Conservation (phyloP, 2,797 vertebrate species). For the Meriones psammophilus region DNA sequence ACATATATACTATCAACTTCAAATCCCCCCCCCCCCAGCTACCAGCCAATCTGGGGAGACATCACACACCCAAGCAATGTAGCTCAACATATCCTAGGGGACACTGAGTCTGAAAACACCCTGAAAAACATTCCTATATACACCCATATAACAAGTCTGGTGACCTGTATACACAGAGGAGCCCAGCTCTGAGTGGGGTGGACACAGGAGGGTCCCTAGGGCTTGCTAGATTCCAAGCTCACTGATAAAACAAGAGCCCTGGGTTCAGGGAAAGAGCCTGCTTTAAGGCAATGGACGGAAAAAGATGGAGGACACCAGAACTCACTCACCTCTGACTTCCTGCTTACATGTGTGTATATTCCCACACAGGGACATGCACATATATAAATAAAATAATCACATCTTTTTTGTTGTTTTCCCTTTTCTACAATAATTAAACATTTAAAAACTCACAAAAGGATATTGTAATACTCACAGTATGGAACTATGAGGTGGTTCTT, state of each 20-base stretch:
- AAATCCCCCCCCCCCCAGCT: not conserved
- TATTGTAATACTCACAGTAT: not conserved
- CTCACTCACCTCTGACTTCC: not conserved
- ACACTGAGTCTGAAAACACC: not conserved
- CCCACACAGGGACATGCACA: not conserved
- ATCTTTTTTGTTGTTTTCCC: not conserved
- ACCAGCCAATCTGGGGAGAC: not conserved
- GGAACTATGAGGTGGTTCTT: not conserved
- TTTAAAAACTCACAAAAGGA: not conserved
- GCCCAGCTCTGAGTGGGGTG: not conserved
- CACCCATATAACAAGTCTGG: not conserved
- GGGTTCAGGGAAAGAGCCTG: not conserved
- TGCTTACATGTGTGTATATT: not conserved
- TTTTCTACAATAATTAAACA: not conserved
- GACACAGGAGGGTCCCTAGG: not conserved
- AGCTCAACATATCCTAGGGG: not conserved
- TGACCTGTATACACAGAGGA: not conserved
- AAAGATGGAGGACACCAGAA: not conserved
- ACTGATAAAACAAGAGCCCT: not conserved
- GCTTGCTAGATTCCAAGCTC: not conserved
- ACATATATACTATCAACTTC: not conserved
- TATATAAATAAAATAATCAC: not conserved
- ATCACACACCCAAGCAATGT: not conserved
- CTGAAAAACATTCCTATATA: not conserved
- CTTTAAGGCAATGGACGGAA: not conserved